phyloP scores from a whole-genome alignment of 2,113 vertebrate species.

The Sylvia atricapilla region DNA sequence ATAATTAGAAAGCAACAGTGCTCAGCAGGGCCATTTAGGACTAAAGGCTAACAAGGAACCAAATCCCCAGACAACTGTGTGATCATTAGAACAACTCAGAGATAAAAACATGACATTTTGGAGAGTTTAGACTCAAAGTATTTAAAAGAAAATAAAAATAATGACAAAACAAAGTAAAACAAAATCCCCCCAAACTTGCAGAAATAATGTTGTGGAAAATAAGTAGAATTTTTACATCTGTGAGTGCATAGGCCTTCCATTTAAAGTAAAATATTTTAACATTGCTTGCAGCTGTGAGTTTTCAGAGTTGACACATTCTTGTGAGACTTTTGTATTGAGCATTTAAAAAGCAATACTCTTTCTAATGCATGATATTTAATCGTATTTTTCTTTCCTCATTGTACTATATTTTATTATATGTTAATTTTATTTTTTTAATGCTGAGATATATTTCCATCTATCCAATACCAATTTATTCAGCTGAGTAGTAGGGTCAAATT shows the following conservation, averaged over 20 bases:
- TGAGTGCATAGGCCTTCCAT: background rate
- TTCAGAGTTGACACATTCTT: background rate
- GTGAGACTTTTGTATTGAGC: background rate
- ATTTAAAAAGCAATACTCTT: background rate
- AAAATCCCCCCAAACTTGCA: background rate
- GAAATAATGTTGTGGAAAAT: background rate
- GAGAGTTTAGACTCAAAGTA: conserved; percentile 16
- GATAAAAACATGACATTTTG: conserved; percentile 43
- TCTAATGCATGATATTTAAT: background rate
- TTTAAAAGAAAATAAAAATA: background rate
- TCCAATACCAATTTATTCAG: background rate
- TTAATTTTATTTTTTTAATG: background rate
- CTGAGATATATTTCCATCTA: background rate
- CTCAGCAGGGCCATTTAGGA: conserved; percentile 45
- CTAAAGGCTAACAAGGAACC: conserved; percentile 63
- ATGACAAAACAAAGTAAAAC: background rate
- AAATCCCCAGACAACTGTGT: conserved; percentile 36
- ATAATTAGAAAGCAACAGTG: conserved; percentile 64
- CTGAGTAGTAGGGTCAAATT: background rate
- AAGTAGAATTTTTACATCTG: background rate
- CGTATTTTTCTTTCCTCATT: background rate
- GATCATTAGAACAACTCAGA: conserved; percentile 58
- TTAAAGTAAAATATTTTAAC: background rate
- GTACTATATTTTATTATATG: background rate
- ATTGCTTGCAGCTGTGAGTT: background rate